Evolutionary conservation across 2,113 vertebrate genomes (phyloP).

Genomic region (Coryphaenoides rupestris): DNA sequence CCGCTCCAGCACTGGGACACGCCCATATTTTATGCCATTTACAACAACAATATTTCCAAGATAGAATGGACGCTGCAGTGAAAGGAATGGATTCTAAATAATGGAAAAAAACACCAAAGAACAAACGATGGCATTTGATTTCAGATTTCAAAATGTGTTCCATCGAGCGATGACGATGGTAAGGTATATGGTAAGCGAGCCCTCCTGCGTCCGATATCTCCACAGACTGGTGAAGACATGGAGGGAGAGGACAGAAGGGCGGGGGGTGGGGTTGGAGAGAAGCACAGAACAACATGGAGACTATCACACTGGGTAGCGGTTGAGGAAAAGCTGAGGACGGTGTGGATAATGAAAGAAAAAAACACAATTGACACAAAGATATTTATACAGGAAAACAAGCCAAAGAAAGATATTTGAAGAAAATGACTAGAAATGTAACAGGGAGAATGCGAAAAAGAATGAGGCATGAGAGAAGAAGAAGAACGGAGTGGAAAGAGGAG

Average conservation of each 20-base stretch:
- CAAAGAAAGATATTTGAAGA: background rate
- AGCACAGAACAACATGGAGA: conserved; percentile 5
- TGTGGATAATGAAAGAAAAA: conserved; percentile 44
- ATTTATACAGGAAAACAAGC: conserved; percentile 12
- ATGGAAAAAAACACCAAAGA: background rate
- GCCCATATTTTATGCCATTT: conserved; percentile 44
- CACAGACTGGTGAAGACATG: background rate
- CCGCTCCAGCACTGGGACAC: conserved; percentile 44
- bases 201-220: too few species aligned
- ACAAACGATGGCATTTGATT: background rate
- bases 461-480: background rate
- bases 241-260: background rate
- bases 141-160: background rate
- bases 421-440: background rate
- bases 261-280: background rate
- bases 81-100: background rate
- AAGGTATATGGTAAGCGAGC: too few species aligned
- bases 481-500: conserved; percentile 31
- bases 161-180: background rate
- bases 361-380: conserved; percentile 18
- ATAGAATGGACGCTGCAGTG: background rate
- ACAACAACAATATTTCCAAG: conserved; percentile 40
- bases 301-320: conserved; percentile 1
- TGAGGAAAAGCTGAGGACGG: conserved; percentile 4
- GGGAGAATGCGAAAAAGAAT: background rate